Percentiles rank a stretch among this genome's conserved stretches.
Conservation (phyloP, 2,888 invertebrate genomes). For the Calliphora vomitoria region DNA sequence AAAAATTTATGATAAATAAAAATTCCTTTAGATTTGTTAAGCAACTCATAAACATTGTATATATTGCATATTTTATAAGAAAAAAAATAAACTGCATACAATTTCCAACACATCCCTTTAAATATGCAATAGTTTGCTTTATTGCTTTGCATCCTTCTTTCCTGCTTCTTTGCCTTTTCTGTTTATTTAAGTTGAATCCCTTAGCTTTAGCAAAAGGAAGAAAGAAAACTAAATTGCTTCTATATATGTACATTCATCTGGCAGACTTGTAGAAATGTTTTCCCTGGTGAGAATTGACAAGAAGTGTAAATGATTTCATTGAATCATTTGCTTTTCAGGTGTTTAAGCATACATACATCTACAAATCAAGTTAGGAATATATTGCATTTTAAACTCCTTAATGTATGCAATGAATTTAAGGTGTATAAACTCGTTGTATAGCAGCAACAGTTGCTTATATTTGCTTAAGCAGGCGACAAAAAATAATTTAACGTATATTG, state of each 20-base stretch:
- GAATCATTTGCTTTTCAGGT: background rate
- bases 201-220: background rate
- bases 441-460: conserved; percentile 7
- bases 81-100: background rate
- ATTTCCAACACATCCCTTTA: conserved; percentile 49
- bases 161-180: background rate
- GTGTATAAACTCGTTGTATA: background rate
- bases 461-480: too few species aligned
- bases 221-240: background rate
- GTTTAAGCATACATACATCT: too few species aligned
- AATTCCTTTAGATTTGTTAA: conserved; percentile 23
- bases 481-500: too few species aligned
- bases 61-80: conserved; percentile 3
- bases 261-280: conserved; percentile 16
- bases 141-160: background rate
- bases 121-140: conserved; percentile 62
- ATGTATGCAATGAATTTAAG: conserved; percentile 40
- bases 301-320: conserved; percentile 33
- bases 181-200: conserved; percentile 28
- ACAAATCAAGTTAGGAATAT: background rate
- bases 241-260: background rate
- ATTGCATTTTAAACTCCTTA: conserved; percentile 22
- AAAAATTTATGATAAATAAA: conserved; percentile 12
- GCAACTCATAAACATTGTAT: background rate
- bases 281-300: conserved; percentile 26